Conservation (phyloP, 2,888 invertebrate species). For the Linnaemya tessellans region DNA sequence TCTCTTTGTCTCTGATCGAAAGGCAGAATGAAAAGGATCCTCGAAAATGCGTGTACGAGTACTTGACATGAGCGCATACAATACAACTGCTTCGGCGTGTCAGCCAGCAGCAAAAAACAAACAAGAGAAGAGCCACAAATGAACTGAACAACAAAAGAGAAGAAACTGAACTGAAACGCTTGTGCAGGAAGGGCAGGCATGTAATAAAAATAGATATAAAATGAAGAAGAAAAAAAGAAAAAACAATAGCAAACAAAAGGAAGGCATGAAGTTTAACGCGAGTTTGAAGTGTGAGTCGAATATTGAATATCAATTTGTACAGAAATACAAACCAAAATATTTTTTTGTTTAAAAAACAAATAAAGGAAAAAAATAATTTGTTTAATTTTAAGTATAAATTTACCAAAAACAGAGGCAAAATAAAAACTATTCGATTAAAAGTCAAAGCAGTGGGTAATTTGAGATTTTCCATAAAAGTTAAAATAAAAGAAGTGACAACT, state of each 20-base stretch:
- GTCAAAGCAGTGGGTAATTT: constrained; percentile 30
- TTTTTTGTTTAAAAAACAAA: constrained; percentile 20
- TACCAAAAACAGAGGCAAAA: neutral
- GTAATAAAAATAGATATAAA: neutral
- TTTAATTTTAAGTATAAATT: constrained; percentile 38
- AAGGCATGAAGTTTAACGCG: constrained; percentile 71
- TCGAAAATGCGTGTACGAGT: constrained; percentile 26
- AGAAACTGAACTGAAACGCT: constrained; percentile 32
- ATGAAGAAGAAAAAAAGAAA: neutral
- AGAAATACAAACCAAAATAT: constrained; percentile 30
- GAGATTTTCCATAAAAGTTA: constrained; percentile 30
- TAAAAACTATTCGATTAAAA: neutral
- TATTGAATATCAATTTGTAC: constrained; percentile 59
- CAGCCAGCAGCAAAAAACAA: constrained; percentile 16
- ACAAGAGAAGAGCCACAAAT: neutral
- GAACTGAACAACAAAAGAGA: constrained; percentile 28
- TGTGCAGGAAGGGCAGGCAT: constrained; percentile 43
- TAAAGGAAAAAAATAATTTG: constrained; percentile 39
- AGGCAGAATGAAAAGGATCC: constrained; percentile 49
- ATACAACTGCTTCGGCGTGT: neutral
- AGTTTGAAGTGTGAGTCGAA: constrained; percentile 68
- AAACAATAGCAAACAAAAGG: constrained; percentile 47
- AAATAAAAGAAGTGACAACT: constrained; percentile 3
- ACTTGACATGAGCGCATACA: constrained; percentile 8
- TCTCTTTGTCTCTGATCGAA: neutral